Evolutionary conservation across 2,888 invertebrate genomes (phyloP).

Genomic region (Branchipolynoe longqiensis): DNA sequence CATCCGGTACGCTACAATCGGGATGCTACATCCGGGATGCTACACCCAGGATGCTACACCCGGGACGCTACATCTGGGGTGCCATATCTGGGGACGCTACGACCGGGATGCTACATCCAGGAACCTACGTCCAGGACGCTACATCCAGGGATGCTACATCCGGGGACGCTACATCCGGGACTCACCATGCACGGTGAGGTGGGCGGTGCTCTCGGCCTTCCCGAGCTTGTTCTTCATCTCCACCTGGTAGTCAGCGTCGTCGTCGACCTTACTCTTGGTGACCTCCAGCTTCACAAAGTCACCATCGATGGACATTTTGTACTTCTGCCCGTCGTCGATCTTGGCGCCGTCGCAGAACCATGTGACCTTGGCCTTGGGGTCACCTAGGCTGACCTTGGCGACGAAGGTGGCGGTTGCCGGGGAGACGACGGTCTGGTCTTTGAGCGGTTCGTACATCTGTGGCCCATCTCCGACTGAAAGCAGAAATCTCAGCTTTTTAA

Average conservation of each 20-base stretch:
- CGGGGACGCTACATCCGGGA: too few relatives aligned
- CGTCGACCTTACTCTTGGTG: slow-evolving; percentile 86
- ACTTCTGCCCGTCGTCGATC: slow-evolving; percentile 77
- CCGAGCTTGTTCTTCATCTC: slow-evolving; percentile 87
- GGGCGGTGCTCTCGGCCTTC: slow-evolving; percentile 86
- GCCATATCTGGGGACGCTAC: too few relatives aligned
- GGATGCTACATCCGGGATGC: too few relatives aligned
- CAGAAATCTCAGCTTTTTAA: too few relatives aligned
- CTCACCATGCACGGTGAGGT: slow-evolving; percentile 86
- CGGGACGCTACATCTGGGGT: too few relatives aligned
- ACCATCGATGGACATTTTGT: slow-evolving; percentile 59
- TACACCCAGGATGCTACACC: too few relatives aligned
- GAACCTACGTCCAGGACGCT: too few relatives aligned
- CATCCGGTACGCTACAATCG: too few relatives aligned
- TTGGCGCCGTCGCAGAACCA: slow-evolving; percentile 53
- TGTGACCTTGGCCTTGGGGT: slow-evolving; percentile 62
- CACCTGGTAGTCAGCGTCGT: slow-evolving; percentile 89
- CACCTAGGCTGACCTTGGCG: slow-evolving; percentile 58
- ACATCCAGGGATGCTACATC: too few relatives aligned
- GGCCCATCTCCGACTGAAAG: slow-evolving; percentile 66
- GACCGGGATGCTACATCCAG: too few relatives aligned
- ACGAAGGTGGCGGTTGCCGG: slow-evolving; percentile 63
- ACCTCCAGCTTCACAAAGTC: slow-evolving; percentile 87
- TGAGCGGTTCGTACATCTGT: slow-evolving; percentile 63
- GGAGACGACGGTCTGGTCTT: slow-evolving; percentile 64